These are phyloP conservation scores for Drosophila melanogaster DNA, from an alignment of 1,140 invertebrate genomes.

Conservation along the genomic window Release_6_plus_ISO1_MT NT_033777.3:20442501-20443000, in stretches of 20 bases:
- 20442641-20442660: not conserved
- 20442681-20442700: not conserved
- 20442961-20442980: no score
- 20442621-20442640: conserved; percentile 6
- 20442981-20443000: no score
- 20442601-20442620: conserved; percentile 74
- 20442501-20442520: conserved; percentile 74
- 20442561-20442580: conserved; percentile 62
- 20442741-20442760: conserved; percentile 80
- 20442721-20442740: conserved; percentile 78
- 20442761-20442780: conserved; percentile 64
- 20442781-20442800: conserved; percentile 32
- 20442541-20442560: conserved; percentile 43
- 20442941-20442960: no score
- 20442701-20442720: conserved; percentile 47
- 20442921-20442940: no score
- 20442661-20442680: not conserved
- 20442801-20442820: conserved; percentile 20
- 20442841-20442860: not conserved
- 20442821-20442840: not conserved
- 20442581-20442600: conserved; percentile 83
- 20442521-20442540: conserved; percentile 15
- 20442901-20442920: no score
- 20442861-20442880: no score
- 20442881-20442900: no score